These are phyloP conservation scores for Drosophila limbata DNA, from an alignment of 2,888 invertebrate species.

Conservation along the genomic window DNA sequence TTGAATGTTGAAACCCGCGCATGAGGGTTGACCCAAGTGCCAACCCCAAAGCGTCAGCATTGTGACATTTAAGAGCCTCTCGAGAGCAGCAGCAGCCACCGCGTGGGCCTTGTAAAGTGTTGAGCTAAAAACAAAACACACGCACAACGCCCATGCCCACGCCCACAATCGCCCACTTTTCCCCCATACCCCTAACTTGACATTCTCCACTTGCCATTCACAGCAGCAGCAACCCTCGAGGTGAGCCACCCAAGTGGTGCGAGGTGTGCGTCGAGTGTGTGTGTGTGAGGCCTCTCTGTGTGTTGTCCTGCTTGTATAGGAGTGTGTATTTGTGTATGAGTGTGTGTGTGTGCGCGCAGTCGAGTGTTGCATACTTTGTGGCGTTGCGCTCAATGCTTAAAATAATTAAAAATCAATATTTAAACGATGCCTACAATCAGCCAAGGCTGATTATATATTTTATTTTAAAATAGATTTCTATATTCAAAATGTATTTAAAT, in stretches of 20 bases:
- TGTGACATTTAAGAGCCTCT: constrained; percentile 77
- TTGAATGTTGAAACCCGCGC: constrained; percentile 12
- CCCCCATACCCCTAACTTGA: neutral
- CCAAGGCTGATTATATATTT: constrained; percentile 1
- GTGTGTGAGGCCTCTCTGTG: constrained; percentile 63
- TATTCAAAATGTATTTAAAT: too few species aligned
- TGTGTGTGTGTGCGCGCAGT: constrained; percentile 29
- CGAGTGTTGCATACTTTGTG: constrained; percentile 73
- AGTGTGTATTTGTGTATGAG: constrained; percentile 13
- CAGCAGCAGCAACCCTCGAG: constrained; percentile 65
- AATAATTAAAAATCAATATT: constrained; percentile 80
- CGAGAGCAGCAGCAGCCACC: constrained; percentile 56
- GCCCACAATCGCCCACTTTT: neutral
- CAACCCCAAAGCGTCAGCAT: constrained; percentile 64
- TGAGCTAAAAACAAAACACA: constrained; percentile 80
- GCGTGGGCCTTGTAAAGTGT: constrained; percentile 47
- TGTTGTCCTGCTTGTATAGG: constrained; percentile 36
- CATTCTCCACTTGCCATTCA: constrained; percentile 46
- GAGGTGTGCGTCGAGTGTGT: constrained; percentile 58
- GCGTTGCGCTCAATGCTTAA: constrained; percentile 67
- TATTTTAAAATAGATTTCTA: neutral
- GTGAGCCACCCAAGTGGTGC: constrained; percentile 37
- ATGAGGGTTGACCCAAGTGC: constrained; percentile 65
- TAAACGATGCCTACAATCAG: constrained; percentile 56
- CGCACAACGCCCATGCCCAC: constrained; percentile 33